Base-by-base conservation (phyloP, 2,797 vertebrate genomes). In the Hephaestus fuliginosus region DNA sequence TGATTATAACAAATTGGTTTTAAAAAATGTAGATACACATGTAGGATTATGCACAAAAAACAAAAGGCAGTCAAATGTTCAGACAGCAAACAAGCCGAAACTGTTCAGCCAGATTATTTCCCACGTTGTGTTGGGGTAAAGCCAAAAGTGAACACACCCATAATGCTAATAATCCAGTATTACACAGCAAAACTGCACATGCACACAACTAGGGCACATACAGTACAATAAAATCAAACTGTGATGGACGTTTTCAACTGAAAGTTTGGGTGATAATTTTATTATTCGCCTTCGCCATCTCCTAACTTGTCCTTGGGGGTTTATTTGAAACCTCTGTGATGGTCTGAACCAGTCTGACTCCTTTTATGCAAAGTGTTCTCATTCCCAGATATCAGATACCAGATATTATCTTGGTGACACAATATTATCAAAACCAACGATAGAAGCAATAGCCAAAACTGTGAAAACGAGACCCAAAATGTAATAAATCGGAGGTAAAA, bases 401-500 rank as follows among this genome's bases (percentile, higher is more conserved):
- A 63, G 28, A 25, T 25, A 25, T 46, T 52, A 57, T 39, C 30
- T 68, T n/a, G 14, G 30, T 20, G 4, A 52, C 28, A 69, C 4
- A 75, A 62, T 57, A 39, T 68, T 46, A 41, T 68, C 62, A 69
- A 33, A 68, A 62, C 25, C 15, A 62, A 62, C 0, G 0, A 43
- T 22, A n/a, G 15, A 68, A 49, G 6, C 30, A 57, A 53, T n/a
- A 4, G 20, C 22, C 9, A 67, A 3, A 71, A 60, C 55, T 62
- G 64, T 60, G 25, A 68, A 43, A 68, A 74, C 39, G 46, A 73
- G 36, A 66, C 70, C 55, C 8, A 74, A 51, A 17, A n/a, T 61
- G 5, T 49, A 28, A 58, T 36, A 52, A 74, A 25, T 11, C 5
- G 36, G 3, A 25, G 25, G 25, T 25, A 25, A 25, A 25, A 25